Evolutionary conservation across 2,113 vertebrate genomes (phyloP).

Genomic region (Catharus bicknelli): DNA sequence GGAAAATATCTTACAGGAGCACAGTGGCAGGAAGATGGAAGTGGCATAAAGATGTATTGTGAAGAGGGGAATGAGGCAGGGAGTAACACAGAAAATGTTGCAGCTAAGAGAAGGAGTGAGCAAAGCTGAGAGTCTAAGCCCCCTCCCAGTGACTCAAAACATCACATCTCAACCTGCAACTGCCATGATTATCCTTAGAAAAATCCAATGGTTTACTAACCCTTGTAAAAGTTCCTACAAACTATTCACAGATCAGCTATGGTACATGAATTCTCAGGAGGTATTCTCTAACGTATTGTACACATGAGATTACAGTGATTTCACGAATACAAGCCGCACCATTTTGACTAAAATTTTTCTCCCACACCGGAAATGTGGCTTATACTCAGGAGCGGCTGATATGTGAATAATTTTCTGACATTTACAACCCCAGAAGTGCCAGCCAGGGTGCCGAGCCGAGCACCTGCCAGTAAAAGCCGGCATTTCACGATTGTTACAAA

Average conservation of each 20-base stretch:
- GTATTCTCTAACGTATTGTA: not conserved
- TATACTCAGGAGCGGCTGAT: too few species aligned
- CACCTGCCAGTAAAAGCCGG: too few species aligned
- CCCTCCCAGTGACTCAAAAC: not conserved
- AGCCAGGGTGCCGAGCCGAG: too few species aligned
- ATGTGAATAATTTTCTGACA: too few species aligned
- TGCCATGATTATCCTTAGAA: not conserved
- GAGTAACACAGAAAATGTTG: not conserved
- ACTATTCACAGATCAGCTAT: not conserved
- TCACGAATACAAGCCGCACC: too few species aligned
- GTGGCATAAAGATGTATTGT: not conserved
- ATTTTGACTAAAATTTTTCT: too few species aligned
- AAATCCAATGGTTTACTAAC: not conserved
- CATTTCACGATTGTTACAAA: too few species aligned
- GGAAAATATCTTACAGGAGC: not conserved
- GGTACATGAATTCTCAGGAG: not conserved
- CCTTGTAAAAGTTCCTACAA: not conserved
- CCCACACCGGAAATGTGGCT: too few species aligned
- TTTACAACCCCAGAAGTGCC: too few species aligned
- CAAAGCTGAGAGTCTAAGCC: not conserved
- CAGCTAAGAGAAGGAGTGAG: not conserved
- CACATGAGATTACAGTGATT: not conserved
- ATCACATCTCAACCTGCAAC: not conserved
- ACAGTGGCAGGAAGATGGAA: not conserved
- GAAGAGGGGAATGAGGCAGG: not conserved